Evolutionary conservation across 2,888 invertebrate species (phyloP).

Genomic region (Ochlodes sylvanus): DNA sequence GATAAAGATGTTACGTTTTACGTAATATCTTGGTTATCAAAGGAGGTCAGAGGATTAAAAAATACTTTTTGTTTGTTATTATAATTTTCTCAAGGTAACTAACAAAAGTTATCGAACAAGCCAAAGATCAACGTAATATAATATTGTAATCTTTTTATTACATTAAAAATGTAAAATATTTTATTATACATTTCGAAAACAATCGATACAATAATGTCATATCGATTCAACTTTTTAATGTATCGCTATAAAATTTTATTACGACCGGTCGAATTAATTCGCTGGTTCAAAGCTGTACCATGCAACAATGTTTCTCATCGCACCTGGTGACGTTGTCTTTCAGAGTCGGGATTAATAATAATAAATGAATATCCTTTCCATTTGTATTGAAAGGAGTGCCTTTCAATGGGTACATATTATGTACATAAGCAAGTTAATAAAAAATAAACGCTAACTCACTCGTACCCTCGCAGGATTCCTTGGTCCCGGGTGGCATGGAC

Average conservation of each 20-base stretch:
- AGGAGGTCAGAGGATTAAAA: no score
- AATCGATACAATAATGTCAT: conserved; percentile 9
- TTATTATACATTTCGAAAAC: conserved; percentile 6
- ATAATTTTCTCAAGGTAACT: neutral
- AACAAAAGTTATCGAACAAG: conserved; percentile 2
- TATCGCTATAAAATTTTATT: conserved; percentile 2
- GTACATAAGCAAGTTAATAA: no score
- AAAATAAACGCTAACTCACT: no score
- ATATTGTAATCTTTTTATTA: neutral
- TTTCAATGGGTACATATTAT: no score
- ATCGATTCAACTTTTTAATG: conserved; percentile 14
- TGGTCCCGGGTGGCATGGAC: no score
- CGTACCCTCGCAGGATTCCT: no score
- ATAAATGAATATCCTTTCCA: neutral
- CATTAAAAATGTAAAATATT: conserved; percentile 3
- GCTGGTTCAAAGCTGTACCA: neutral
- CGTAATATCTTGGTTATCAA: no score
- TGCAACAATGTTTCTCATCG: conserved; percentile 15
- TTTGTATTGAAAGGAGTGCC: no score
- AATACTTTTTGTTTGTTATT: no score
- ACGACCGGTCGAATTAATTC: conserved; percentile 6
- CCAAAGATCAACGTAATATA: conserved; percentile 1
- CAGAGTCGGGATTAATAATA: conserved; percentile 8
- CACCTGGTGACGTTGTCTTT: conserved; percentile 5
- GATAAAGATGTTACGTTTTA: no score